Evolutionary conservation across 2,888 invertebrate species (phyloP), one percentile per base, ranked within the genome.

Genomic region (Drosophila anomalipes): DNA sequence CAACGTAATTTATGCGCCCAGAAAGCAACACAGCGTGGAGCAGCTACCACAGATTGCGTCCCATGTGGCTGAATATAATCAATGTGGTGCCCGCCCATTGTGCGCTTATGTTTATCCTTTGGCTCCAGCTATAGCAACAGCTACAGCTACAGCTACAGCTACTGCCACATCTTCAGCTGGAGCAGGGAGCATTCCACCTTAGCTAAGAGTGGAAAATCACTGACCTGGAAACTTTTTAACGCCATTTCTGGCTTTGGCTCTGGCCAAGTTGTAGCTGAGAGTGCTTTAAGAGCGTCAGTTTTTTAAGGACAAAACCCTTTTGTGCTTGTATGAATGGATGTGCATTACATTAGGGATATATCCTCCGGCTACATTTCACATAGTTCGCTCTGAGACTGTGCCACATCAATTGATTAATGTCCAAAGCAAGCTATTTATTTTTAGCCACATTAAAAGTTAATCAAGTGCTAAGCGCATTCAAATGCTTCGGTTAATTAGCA

Each of bases 11-110:
- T 86, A 90, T 86, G 86, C 86, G 90, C 67, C 54, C 41, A 54
- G 77, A 58, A 81, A 54, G 76, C 60, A 81, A 77, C 79, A 78
- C 82, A 70, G 66, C 66, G 69, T 79, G 72, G 35, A 58, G 72
- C 87, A 68, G 75, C 70, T 28, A 74, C 77, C 77, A 66, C 86
- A 89, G 91, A 87, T 87, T 86, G 91, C 77, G 81, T 90, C 86
- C 90, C 91, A 90, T 89, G 86, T 86, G 90, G 89, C 89, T 73
- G 79, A 71, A 80, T 88, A 88, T 86, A 86, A 90, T 86, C 85
- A 86, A 82, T 88, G 88, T 74, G 90, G 77, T 70, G 76, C 69
- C 61, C 74, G 62, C 53, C 76, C 84, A 80, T 81, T 79, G 76
- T 81, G 83, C 72, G 68, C 83, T 81, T 83, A 73, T 80, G 78